phyloP scores from a whole-genome alignment of 2,888 invertebrate species.

The Latrodectus elegans region DNA sequence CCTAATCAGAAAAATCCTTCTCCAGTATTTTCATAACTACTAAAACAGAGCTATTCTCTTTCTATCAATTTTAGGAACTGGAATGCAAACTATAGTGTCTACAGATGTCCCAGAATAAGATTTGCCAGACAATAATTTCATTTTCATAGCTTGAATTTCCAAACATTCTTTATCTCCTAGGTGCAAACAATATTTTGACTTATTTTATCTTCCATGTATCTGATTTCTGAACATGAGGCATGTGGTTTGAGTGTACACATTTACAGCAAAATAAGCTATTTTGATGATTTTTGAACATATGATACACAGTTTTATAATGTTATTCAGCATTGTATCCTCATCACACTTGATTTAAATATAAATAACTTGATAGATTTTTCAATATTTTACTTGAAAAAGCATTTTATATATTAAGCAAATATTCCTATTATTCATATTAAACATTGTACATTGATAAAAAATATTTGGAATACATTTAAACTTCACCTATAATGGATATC shows the following conservation, averaged over 20 bases:
- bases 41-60: background rate
- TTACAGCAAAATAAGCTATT: conserved; percentile 16
- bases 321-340: conserved; percentile 2
- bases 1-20: background rate
- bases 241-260: background rate
- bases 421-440: too few relatives aligned
- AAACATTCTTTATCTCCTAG: background rate
- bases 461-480: too few relatives aligned
- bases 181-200: background rate
- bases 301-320: conserved; percentile 1
- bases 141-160: background rate
- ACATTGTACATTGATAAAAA: too few relatives aligned
- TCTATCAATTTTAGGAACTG: conserved; percentile 2
- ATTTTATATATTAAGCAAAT: too few relatives aligned
- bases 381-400: too few relatives aligned
- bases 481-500: too few relatives aligned
- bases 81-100: background rate
- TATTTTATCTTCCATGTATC: conserved; percentile 4
- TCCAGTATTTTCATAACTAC: background rate
- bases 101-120: background rate
- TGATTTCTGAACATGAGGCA: background rate
- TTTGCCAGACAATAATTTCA: conserved; percentile 11
- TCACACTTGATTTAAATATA: background rate
- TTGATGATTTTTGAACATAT: background rate
- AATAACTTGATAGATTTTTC: too few relatives aligned